Evolutionary conservation across 2,888 invertebrate species (phyloP), one percentile per base, ranked within the genome.

Genomic region (Drosophila nr. medialis): DNA sequence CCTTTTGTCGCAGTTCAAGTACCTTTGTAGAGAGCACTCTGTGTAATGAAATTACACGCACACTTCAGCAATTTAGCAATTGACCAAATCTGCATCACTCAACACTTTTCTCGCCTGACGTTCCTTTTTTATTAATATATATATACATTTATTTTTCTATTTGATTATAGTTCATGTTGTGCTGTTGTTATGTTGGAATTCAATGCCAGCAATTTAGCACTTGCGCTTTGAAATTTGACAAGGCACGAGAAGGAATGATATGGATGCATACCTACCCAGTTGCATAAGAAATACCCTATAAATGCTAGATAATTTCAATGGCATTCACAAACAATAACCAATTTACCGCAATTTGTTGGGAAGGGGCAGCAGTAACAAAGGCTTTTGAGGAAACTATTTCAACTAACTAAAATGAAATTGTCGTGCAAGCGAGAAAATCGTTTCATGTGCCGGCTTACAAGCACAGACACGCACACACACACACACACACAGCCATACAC

Each of bases 1-100:
- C 53, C 67, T 75, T 71, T 68, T 75, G 77, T 75, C 59, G 51
- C 53, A 48, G 10, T 49, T 77, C 64, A 60, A 78, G 79, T 75
- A 62, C 38, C 78, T 64, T 60, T 60, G 11, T 55, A 5, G 38
- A 53, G 54, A 48, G 32, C 51, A 50, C 27, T 38, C 50, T 21
- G 53, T 82, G 86, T 86, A 88, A 86, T 84, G 72, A 71, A 70
- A 84, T 86, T 86, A 88, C 78, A 86, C 86, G 88, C 81, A 88
- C 84, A 86, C 86, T 86, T 82, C 74, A 80, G 27, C 84, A 86
- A 88, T 88, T 85, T 81, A 86, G 61, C 79, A 86, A 85, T 89
- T 89, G 68, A 76, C 64, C 30, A 62, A 79, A 62, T 78, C 64
- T 67, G 72, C 63, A 74, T 32, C 67, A 77, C 50, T 75, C 59